Evolutionary conservation across 2,797 vertebrate species (phyloP), one percentile per base, ranked within the genome.

Genomic region (Acridotheres tristis): DNA sequence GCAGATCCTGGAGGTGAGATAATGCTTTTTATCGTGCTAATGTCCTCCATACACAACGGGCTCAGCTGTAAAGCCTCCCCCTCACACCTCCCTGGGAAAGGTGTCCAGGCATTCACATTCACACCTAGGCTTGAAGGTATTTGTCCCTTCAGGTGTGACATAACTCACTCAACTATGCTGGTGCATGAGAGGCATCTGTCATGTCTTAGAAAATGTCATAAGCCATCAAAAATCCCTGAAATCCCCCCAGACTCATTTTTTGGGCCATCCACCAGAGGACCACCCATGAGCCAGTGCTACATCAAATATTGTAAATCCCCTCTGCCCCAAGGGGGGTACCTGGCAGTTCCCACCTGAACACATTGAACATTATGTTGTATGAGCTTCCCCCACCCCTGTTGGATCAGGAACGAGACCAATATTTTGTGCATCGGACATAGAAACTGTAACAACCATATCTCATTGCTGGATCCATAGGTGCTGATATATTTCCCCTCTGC

Each of bases 391-490:
- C n/a, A 43, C 5, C 3, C 27, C 7, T 36, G 12, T 0, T 43
- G 45, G 27, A 58, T 43, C 36, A 67, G 61, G 8, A 75, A 32
- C 16, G 32, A 43, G 17, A 51, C 11, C 26, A 57, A 10, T 5
- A 43, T 21, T 58, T 26, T 51, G 11, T 50, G 26, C 6, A 18
- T 1, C 0, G 0, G 62, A 43, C 15, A 36, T 1, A 27, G 8
- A 58, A 74, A 36, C 19, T 43, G 5, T 18, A 58, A 58, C 21
- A 66, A 34, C 11, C 15, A 36, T 11, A 8, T 43, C 17, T 42
- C 36, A 57, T 30, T 58, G 32, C 26, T 50, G 32, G 14, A 50
- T 22, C 22, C 32, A 9, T 10, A 7, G 9, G 18, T 26, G 5
- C 3, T 18, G 9, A 21, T 36, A 22, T 18, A 14, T 42, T 66